phyloP scores from a whole-genome alignment of 2,888 invertebrate genomes.

The Melanargia galathea region DNA sequence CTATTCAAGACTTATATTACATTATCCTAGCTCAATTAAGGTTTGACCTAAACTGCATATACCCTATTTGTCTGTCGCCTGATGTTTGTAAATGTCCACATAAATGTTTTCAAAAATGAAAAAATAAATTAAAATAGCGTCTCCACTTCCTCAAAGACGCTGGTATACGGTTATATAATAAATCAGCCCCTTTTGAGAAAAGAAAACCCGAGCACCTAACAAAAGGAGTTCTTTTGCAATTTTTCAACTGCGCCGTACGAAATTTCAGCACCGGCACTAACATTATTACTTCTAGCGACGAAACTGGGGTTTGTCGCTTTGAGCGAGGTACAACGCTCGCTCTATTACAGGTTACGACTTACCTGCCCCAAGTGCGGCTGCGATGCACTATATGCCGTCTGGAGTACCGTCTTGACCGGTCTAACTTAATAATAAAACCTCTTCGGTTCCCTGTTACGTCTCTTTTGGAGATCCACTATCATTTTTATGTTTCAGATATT shows the following conservation, averaged over 20 bases:
- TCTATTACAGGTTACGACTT: constrained; percentile 48
- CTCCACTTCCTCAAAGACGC: constrained; percentile 26
- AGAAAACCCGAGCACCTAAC: constrained; percentile 43
- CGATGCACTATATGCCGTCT: constrained; percentile 65
- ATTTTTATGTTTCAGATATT: constrained; percentile 29
- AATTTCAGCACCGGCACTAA: constrained; percentile 61
- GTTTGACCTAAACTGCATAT: too few species aligned
- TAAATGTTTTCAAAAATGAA: constrained; percentile 1
- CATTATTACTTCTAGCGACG: constrained; percentile 58
- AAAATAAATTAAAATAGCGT: constrained; percentile 25
- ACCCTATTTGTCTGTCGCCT: too few species aligned
- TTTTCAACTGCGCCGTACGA: constrained; percentile 62
- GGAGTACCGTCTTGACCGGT: constrained; percentile 60
- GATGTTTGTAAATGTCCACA: too few species aligned
- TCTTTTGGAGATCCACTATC: constrained; percentile 56
- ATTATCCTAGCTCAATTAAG: too few species aligned
- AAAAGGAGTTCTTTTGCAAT: constrained; percentile 53
- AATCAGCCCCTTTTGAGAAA: constrained; percentile 43
- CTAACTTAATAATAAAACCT: constrained; percentile 80
- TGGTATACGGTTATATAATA: constrained; percentile 41
- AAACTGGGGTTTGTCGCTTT: constrained; percentile 52
- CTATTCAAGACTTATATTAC: too few species aligned
- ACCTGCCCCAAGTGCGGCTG: constrained; percentile 56
- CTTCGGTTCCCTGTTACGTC: constrained; percentile 62
- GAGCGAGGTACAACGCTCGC: constrained; percentile 61